Percentiles rank a stretch among this genome's conserved stretches.
Evolutionary conservation across 2,888 invertebrate genomes (phyloP).

Genomic region (Thyatira batis): DNA sequence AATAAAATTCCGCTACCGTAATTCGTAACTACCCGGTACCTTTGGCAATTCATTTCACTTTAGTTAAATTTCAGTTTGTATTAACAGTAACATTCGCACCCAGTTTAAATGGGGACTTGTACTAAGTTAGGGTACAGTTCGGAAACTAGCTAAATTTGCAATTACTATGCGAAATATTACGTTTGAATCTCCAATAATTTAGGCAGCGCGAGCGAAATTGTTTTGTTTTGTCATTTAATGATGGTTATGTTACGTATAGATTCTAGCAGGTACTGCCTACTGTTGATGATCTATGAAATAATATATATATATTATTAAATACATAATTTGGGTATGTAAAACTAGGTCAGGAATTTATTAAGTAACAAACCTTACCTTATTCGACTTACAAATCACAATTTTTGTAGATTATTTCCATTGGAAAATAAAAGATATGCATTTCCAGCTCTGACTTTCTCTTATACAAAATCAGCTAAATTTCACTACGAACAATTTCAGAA

Average conservation of each 20-base stretch:
- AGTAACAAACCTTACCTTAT: too few relatives aligned
- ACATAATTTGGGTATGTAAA: too few relatives aligned
- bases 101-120: slow-evolving; percentile 34
- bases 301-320: too few relatives aligned
- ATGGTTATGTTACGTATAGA: too few relatives aligned
- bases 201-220: slow-evolving; percentile 26
- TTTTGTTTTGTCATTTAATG: slow-evolving; percentile 15
- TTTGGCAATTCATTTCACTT: slow-evolving; percentile 25
- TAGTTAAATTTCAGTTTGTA: slow-evolving; percentile 33
- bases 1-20: slow-evolving; percentile 34
- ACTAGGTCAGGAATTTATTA: too few relatives aligned
- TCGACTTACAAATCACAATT: too few relatives aligned
- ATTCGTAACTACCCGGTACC: slow-evolving; percentile 32
- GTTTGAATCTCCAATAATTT: slow-evolving; percentile 29
- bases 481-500: not conserved
- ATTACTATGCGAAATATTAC: slow-evolving; percentile 37
- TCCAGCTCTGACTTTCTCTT: not conserved
- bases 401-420: not conserved
- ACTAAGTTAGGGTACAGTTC: slow-evolving; percentile 41
- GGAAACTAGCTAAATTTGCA: slow-evolving; percentile 40
- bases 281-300: too few relatives aligned
- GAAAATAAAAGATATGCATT: not conserved
- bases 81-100: slow-evolving; percentile 35
- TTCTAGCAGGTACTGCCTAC: too few relatives aligned
- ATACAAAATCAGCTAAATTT: not conserved